A percentile compares a stretch with the other conserved stretches of the same genome.
These are phyloP conservation scores for Sebastes nivosus DNA, from an alignment of 2,797 vertebrate species.

Conservation along the genomic window DNA sequence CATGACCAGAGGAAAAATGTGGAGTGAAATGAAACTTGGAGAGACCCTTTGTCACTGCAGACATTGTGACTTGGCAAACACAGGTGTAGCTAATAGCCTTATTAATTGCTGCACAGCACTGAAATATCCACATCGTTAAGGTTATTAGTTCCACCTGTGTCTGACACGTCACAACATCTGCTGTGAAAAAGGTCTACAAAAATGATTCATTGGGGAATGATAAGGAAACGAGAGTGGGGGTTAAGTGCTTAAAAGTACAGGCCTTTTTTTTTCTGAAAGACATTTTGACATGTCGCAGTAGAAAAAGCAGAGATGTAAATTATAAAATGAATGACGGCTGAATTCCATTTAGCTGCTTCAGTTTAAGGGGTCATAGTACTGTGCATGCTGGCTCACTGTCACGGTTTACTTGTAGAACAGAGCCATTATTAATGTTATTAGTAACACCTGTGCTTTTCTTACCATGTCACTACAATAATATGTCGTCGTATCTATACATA, in stretches of 20 bases:
- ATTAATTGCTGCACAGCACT: neutral
- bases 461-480: neutral
- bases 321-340: neutral
- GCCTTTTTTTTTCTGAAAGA: neutral
- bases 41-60: neutral
- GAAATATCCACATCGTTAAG: neutral
- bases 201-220: neutral
- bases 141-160: conserved; percentile 5
- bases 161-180: neutral
- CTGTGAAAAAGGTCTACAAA: neutral
- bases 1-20: neutral
- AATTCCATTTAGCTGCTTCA: neutral
- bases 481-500: too few species aligned
- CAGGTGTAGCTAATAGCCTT: neutral
- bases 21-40: neutral
- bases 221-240: neutral
- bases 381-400: neutral
- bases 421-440: neutral
- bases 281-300: neutral
- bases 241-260: neutral
- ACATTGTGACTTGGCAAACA: neutral
- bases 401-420: neutral
- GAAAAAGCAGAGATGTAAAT: neutral
- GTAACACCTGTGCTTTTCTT: neutral
- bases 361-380: neutral